These are phyloP conservation scores for Habropoda laboriosa DNA, from an alignment of 1,140 invertebrate species.

Conservation along the genomic window DNA sequence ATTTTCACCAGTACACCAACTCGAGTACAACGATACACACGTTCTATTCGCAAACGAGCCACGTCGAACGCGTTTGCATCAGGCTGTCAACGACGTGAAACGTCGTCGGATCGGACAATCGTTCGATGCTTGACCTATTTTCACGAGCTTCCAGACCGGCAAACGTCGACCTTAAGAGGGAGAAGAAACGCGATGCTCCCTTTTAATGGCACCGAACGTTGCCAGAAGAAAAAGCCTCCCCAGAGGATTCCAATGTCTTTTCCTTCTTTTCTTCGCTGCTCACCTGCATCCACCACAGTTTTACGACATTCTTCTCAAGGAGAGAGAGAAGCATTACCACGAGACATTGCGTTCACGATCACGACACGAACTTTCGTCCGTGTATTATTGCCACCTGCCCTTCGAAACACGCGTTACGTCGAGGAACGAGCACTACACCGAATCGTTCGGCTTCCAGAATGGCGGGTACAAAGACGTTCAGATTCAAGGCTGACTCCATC, in stretches of 20 bases:
- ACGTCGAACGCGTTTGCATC: neutral
- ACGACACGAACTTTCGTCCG: slow-evolving; percentile 7
- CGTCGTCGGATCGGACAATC: neutral
- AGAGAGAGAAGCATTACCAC: slow-evolving; percentile 14
- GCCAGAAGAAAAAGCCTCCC: neutral
- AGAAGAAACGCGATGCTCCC: slow-evolving; percentile 2
- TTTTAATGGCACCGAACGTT: neutral
- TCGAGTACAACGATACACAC: neutral
- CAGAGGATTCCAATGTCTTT: neutral
- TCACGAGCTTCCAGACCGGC: neutral
- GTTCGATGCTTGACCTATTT: slow-evolving; percentile 29
- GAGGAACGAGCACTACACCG: neutral
- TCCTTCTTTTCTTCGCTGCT: neutral
- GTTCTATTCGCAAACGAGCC: neutral
- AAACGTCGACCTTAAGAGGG: slow-evolving; percentile 1
- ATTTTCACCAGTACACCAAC: neutral
- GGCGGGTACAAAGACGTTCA: neutral
- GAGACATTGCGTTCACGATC: slow-evolving; percentile 33
- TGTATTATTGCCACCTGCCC: neutral
- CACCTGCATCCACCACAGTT: neutral
- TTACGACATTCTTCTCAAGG: slow-evolving; percentile 6
- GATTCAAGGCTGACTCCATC: neutral
- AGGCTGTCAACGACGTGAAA: neutral
- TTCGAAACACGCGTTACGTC: neutral
- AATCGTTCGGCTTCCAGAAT: neutral